Base-by-base conservation (phyloP, 2,113 vertebrate genomes). In the Thamnaconus septentrionalis region DNA sequence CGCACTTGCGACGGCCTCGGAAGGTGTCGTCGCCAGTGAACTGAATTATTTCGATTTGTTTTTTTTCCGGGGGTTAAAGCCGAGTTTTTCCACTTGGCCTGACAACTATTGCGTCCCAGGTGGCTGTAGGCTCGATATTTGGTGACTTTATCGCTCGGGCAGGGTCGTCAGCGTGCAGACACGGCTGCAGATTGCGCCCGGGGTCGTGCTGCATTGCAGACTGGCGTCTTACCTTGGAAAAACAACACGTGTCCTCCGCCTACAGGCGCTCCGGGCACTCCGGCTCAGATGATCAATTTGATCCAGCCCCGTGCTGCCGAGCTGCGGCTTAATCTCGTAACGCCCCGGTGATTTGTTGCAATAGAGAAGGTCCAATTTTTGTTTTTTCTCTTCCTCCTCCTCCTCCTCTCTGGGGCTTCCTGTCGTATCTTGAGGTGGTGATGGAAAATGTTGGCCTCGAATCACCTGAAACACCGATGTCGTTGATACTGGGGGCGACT, bases 241-340 rank as follows among this genome's bases (percentile, higher is more conserved):
- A 86, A 82, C 78, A 87, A 82, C 75, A 82, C 84, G 81, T 64
- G 56, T 78, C 76, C 75, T 72, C 71, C 4, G 70, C 80, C 64
- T 75, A 67, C 79, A 74, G 67, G 69, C 75, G 73, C 47, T 55
- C 8, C 2, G 7, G 78, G 78, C 76, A 44, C 62, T 72, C 74
- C 0, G 4, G 69, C 85, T 80, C 66, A 66, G 71, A 82, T 81
- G 83, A 88, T 90, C 87, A 86, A 84, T 88, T 85, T 80, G 74
- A 85, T 87, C 71, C 77, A 72, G 76, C 79, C 66, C 78, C 51
- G 59, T 79, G 71, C 74, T 76, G 80, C 78, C 12, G 68, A 66
- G 66, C 68, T 79, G 78, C 12, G 61, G 75, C 87, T 85, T 87
- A 85, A 86, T 87, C 78, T 75, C 75, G 77, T 73, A 83, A 83